These are phyloP conservation scores for Atherinomorus stipes DNA, from an alignment of 2,113 vertebrate species.

Conservation along the genomic window DNA sequence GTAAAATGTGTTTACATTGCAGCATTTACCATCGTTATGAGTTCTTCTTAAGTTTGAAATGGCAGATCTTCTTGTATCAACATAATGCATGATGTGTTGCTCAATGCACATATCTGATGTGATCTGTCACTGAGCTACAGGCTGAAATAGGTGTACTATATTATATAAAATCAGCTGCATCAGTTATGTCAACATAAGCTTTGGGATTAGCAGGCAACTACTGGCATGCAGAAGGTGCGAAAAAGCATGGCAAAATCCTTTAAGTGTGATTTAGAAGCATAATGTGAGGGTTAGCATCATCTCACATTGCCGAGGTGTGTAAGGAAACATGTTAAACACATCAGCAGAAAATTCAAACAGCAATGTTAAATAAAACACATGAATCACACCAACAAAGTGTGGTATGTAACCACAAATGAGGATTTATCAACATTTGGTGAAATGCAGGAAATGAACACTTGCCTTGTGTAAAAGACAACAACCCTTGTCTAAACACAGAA, in stretches of 20 bases:
- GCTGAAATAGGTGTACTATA: background rate
- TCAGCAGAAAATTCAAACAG: background rate
- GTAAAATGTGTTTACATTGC: no score
- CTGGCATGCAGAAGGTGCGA: background rate
- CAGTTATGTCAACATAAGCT: background rate
- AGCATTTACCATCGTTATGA: background rate
- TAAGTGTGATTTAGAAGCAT: background rate
- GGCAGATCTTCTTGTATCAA: no score
- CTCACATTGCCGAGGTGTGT: background rate
- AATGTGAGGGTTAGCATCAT: background rate
- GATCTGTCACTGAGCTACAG: background rate
- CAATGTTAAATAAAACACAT: background rate
- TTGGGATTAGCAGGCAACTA: background rate
- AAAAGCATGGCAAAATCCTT: background rate
- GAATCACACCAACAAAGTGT: background rate
- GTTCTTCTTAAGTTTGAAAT: background rate
- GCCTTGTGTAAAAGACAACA: no score
- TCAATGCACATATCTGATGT: background rate
- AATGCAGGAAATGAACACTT: no score
- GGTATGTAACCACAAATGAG: background rate
- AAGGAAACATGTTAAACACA: constrained; percentile 8
- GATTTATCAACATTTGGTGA: background rate
- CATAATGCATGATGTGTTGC: no score
- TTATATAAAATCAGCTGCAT: background rate
- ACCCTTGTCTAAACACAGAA: no score